Evolutionary conservation across 2,113 vertebrate species (phyloP).

Genomic region (Mustelus asterias): DNA sequence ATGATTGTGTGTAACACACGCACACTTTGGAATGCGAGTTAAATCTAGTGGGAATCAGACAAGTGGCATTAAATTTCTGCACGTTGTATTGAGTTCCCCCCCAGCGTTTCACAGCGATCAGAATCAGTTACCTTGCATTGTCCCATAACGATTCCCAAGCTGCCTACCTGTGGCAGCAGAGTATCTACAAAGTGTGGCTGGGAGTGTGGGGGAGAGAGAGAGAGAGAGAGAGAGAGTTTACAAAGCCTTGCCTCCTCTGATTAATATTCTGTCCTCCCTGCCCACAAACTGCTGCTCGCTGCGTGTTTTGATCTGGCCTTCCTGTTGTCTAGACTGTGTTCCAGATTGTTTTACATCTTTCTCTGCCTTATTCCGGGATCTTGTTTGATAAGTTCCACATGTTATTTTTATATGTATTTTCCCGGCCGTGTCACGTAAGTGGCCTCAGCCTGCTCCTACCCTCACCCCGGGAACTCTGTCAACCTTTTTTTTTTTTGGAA

Average conservation of each 20-base stretch:
- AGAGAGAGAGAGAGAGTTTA: background rate
- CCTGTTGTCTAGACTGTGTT: conserved; percentile 33
- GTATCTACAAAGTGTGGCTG: background rate
- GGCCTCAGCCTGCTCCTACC: background rate
- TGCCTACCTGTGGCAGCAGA: background rate
- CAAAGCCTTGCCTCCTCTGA: background rate
- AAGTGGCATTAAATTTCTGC: background rate
- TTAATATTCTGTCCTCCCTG: background rate
- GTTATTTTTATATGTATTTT: background rate
- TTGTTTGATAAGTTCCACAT: conserved; percentile 20
- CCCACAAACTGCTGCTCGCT: background rate
- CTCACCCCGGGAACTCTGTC: background rate
- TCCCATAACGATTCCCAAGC: background rate
- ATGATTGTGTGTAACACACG: background rate
- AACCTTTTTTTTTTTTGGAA: background rate
- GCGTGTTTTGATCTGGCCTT: conserved; percentile 18
- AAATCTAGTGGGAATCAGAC: background rate
- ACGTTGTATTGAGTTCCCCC: background rate
- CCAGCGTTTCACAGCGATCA: background rate
- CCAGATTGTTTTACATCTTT: conserved; percentile 27
- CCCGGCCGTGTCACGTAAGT: background rate
- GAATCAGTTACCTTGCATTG: background rate
- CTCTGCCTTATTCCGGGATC: background rate
- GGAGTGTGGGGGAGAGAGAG: no score
- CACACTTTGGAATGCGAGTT: background rate